These are phyloP conservation scores for Caranx ignobilis DNA, from an alignment of 2,113 vertebrate genomes.

Conservation along the genomic window DNA sequence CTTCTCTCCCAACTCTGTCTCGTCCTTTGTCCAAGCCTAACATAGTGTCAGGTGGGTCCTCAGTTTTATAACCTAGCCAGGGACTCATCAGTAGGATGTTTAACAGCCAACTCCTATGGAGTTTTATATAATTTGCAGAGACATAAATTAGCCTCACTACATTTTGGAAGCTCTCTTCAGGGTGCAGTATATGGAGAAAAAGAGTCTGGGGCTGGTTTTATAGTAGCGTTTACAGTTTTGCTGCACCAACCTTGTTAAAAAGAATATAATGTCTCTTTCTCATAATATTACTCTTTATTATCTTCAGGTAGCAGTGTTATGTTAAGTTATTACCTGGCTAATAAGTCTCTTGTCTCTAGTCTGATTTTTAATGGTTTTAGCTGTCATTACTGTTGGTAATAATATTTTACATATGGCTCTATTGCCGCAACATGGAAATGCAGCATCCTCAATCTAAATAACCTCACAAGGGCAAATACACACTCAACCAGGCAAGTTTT, in stretches of 20 bases:
- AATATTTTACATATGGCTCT: neutral
- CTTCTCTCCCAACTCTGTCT: neutral
- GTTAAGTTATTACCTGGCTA: neutral
- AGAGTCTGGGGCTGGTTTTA: constrained; percentile 26
- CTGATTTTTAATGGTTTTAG: constrained; percentile 2
- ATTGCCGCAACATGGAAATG: neutral
- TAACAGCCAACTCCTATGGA: constrained; percentile 29
- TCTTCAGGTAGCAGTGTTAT: neutral
- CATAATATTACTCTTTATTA: constrained; percentile 2
- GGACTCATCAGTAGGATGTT: constrained; percentile 29
- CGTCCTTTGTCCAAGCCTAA: constrained; percentile 21
- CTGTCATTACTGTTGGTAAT: neutral
- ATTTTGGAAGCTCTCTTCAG: constrained; percentile 15
- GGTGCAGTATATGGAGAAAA: constrained; percentile 16
- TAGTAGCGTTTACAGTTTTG: constrained; percentile 1
- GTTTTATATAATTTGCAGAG: constrained; percentile 27
- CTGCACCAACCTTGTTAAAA: constrained; percentile 11
- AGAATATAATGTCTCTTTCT: constrained; percentile 9
- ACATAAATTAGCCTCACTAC: constrained; percentile 11
- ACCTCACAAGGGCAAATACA: neutral
- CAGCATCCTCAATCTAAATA: constrained; percentile 6
- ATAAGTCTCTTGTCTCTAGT: neutral
- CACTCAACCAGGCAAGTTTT: neutral
- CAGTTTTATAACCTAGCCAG: constrained; percentile 33
- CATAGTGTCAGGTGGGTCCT: constrained; percentile 24